A percentile compares a stretch with the other conserved stretches of the same genome.
These are phyloP conservation scores for Chionomys nivalis DNA, from an alignment of 2,113 vertebrate species.

Conservation along the genomic window DNA sequence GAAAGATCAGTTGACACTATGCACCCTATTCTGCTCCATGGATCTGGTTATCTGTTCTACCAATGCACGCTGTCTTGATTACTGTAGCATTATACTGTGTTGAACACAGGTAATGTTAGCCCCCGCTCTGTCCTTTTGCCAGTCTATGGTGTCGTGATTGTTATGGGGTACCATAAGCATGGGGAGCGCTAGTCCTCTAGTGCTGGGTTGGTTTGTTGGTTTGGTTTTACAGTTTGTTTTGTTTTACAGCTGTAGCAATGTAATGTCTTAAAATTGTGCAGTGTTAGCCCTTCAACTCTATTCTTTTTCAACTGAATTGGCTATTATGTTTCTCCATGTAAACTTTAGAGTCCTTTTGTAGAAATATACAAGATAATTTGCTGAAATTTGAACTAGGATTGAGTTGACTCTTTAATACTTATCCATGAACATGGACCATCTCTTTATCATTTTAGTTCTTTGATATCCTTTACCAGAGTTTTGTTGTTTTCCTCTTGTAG, in stretches of 20 bases:
- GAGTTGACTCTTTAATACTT: background rate
- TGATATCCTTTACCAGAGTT: background rate
- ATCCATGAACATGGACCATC: background rate
- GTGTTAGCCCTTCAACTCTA: background rate
- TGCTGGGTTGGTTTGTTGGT: background rate
- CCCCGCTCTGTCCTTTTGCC: background rate
- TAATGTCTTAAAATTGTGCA: background rate
- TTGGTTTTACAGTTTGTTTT: background rate
- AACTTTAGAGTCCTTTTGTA: background rate
- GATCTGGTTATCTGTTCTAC: background rate
- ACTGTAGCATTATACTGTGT: background rate
- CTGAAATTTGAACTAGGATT: background rate
- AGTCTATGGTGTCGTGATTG: background rate
- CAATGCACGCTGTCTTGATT: background rate
- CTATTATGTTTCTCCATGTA: background rate
- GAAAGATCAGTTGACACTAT: background rate
- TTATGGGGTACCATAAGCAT: background rate
- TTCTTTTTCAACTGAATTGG: background rate
- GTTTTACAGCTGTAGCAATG: background rate
- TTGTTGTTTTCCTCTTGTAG: background rate
- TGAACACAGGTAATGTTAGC: background rate
- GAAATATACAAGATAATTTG: background rate
- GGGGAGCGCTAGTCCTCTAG: background rate
- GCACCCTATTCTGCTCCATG: background rate
- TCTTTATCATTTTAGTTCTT: background rate